These are phyloP conservation scores for Nicator chloris DNA, from an alignment of 2,113 vertebrate species.

Conservation along the genomic window DNA sequence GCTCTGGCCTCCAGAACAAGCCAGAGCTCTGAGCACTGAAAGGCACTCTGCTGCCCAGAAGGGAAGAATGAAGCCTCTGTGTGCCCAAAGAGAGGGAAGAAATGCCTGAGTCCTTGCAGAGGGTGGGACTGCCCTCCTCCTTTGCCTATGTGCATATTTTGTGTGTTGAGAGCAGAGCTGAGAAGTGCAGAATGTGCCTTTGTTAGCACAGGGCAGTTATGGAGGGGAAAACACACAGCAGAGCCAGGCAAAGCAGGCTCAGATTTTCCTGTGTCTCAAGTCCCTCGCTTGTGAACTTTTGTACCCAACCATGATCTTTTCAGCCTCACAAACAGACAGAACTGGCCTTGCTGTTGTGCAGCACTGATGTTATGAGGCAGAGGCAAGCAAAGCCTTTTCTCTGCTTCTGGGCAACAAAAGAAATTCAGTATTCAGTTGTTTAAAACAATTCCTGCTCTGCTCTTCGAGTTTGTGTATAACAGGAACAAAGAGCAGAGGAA, in stretches of 20 bases:
- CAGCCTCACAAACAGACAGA: background rate
- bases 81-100: background rate
- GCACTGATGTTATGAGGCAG: background rate
- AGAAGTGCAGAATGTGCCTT: background rate
- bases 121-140: background rate
- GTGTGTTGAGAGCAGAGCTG: background rate
- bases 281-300: constrained; percentile 5
- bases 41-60: background rate
- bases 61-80: constrained; percentile 46
- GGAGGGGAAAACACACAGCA: background rate
- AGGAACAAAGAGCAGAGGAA: background rate
- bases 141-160: background rate
- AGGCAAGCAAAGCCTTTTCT: background rate
- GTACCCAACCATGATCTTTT: background rate
- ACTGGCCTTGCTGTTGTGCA: background rate
- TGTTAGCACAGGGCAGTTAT: background rate
- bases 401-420: background rate
- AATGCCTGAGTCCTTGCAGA: background rate
- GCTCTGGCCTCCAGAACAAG: background rate
- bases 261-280: background rate
- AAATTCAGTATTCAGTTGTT: background rate
- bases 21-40: background rate
- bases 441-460: background rate
- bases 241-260: background rate
- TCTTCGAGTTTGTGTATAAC: background rate